These are phyloP conservation scores for Microcaecilia unicolor DNA, from an alignment of 2,797 vertebrate genomes.

Conservation along the genomic window DNA sequence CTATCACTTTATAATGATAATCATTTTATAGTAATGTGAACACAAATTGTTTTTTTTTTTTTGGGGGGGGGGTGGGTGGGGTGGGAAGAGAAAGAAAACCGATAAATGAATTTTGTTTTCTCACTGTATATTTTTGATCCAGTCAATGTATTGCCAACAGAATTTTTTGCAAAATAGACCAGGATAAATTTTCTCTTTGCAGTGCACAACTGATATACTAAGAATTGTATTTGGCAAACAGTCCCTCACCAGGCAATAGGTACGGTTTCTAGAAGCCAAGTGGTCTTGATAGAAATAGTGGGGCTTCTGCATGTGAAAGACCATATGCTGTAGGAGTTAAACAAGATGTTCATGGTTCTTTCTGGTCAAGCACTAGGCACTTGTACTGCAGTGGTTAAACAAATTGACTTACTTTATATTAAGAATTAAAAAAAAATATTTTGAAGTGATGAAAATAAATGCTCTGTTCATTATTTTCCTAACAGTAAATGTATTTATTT, in stretches of 20 bases:
- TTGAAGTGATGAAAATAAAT: constrained; percentile 60
- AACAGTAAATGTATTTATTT: constrained; percentile 71
- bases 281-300: constrained; percentile 18
- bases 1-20: constrained; percentile 50
- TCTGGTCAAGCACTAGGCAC: constrained; percentile 51
- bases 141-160: constrained; percentile 38
- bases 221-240: constrained; percentile 29
- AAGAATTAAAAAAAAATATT: constrained; percentile 62
- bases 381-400: constrained; percentile 54
- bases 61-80: too few species aligned
- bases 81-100: constrained; percentile 3
- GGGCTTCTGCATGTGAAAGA: constrained; percentile 43
- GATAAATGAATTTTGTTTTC: constrained; percentile 55
- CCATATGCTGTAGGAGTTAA: constrained; percentile 28
- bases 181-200: constrained; percentile 34
- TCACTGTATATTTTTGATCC: constrained; percentile 50
- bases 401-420: constrained; percentile 57
- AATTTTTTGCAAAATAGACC: constrained; percentile 40
- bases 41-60: constrained; percentile 64
- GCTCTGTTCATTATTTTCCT: constrained; percentile 53
- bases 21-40: constrained; percentile 55
- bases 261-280: constrained; percentile 39
- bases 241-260: constrained; percentile 29
- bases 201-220: constrained; percentile 35
- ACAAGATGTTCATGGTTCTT: constrained; percentile 21